Percentiles rank a stretch among this genome's conserved stretches.
Conservation (phyloP, 2,888 invertebrate species). For the Eledone cirrhosa region DNA sequence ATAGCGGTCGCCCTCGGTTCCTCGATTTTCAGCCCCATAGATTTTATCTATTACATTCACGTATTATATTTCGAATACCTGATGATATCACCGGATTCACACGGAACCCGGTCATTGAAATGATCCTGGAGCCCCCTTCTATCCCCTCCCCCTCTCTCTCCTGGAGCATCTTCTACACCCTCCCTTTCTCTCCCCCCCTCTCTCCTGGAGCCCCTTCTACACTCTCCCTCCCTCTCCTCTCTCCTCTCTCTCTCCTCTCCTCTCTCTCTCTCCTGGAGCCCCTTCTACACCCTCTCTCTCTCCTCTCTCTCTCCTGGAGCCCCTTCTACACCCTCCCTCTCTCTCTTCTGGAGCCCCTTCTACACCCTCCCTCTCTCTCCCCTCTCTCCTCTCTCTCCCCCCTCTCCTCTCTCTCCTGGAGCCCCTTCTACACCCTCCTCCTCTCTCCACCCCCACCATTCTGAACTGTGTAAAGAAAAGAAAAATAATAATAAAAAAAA, state of each 20-base stretch:
- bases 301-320: not conserved
- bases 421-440: not conserved
- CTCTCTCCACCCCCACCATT: not conserved
- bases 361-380: not conserved
- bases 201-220: not conserved
- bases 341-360: not conserved
- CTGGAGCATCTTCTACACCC: accelerated
- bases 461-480: too few species aligned
- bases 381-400: not conserved
- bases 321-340: not conserved
- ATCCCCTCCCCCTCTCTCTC: not conserved
- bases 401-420: not conserved
- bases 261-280: not conserved
- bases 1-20: too few species aligned
- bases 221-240: not conserved
- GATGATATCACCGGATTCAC: too few species aligned
- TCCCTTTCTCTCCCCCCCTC: not conserved
- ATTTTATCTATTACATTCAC: too few species aligned
- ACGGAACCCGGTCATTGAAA: too few species aligned
- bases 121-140: not conserved
- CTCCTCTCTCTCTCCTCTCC: not conserved
- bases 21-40: too few species aligned
- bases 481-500: too few species aligned
- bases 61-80: too few species aligned
- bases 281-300: not conserved